Conservation (phyloP, 2,888 invertebrate species). For the Tanytarsus gracilentus region DNA sequence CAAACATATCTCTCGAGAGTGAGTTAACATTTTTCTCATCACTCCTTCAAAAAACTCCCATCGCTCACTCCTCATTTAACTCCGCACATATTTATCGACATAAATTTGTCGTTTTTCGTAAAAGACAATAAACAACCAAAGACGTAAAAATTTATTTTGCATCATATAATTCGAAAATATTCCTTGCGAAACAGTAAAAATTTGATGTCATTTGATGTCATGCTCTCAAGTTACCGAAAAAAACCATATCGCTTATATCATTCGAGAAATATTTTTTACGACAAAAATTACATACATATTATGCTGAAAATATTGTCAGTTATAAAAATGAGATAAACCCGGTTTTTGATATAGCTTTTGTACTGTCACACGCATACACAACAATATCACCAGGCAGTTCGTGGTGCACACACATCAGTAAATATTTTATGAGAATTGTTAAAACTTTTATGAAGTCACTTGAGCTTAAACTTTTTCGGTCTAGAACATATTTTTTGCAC, state of each 20-base stretch:
- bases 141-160: slow-evolving; percentile 6
- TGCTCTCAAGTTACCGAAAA: no score
- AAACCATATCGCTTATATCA: neutral
- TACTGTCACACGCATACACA: neutral
- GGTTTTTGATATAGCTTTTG: neutral
- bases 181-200: no score
- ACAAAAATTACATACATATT: slow-evolving; percentile 17
- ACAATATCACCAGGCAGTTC: neutral
- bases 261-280: neutral
- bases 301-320: slow-evolving; percentile 13
- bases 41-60: no score
- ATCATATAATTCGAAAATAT: no score
- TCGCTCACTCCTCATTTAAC: no score
- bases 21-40: no score
- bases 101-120: neutral
- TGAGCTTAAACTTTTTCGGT: neutral
- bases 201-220: no score
- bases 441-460: slow-evolving; percentile 21
- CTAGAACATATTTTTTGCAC: neutral
- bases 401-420: neutral
- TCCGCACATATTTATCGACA: neutral
- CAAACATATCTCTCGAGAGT: no score
- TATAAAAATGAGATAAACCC: slow-evolving; percentile 18
- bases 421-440: slow-evolving; percentile 21
- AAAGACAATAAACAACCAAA: slow-evolving; percentile 2